These are phyloP conservation scores for Apis mellifera DNA, from an alignment of 1,140 invertebrate species.

Conservation along the genomic window DNA sequence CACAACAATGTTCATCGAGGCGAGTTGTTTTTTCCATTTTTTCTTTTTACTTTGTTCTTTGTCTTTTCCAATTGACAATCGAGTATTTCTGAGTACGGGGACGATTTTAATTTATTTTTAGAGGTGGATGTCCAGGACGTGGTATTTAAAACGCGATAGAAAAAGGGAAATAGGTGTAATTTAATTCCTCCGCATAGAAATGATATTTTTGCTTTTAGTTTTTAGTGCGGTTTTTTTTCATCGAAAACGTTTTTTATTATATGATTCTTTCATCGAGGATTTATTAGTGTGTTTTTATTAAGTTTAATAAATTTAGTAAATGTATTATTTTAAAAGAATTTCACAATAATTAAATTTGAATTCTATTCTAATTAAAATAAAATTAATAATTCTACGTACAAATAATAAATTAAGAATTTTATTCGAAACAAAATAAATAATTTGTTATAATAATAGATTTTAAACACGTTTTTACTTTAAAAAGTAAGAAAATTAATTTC, in stretches of 20 bases:
- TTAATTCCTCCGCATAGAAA: constrained; percentile 3
- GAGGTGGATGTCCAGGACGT: background rate
- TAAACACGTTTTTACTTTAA: too few relatives aligned
- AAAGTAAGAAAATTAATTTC: too few relatives aligned
- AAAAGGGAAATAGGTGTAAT: background rate
- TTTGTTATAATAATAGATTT: too few relatives aligned
- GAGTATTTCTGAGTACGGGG: background rate
- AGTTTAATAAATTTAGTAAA: too few relatives aligned
- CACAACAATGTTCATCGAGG: constrained; percentile 28
- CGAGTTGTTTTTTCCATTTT: background rate
- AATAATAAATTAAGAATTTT: too few relatives aligned
- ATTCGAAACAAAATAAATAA: too few relatives aligned
- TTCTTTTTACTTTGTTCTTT: background rate
- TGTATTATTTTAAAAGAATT: too few relatives aligned
- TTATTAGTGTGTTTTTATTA: too few relatives aligned
- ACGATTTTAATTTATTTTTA: constrained; percentile 15
- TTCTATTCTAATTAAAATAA: too few relatives aligned
- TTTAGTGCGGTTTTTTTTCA: background rate
- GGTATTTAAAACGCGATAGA: background rate
- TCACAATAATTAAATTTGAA: too few relatives aligned
- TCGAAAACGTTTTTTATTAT: background rate
- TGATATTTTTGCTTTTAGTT: background rate
- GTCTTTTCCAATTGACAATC: constrained; percentile 21
- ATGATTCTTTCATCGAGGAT: too few relatives aligned
- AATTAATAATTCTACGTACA: too few relatives aligned